These are phyloP conservation scores for Trypoxylus dichotomus DNA, from an alignment of 1,140 invertebrate species.

Conservation along the genomic window DNA sequence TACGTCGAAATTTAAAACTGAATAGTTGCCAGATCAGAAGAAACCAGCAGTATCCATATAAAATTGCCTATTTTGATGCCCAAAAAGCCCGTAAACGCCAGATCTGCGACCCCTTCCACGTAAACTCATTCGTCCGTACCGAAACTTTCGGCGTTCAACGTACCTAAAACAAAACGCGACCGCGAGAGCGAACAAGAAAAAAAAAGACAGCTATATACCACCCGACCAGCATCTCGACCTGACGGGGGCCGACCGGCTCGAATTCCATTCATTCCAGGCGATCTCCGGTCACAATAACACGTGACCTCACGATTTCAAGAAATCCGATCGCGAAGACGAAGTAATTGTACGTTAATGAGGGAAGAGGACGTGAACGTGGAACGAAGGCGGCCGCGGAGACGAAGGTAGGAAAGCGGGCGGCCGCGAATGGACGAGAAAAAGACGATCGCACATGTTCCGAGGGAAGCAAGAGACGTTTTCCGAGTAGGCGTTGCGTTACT, in stretches of 20 bases:
- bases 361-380: not conserved
- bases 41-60: too few relatives aligned
- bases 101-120: too few relatives aligned
- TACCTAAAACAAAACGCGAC: too few relatives aligned
- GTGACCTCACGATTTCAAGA: slow-evolving; percentile 15
- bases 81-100: too few relatives aligned
- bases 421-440: not conserved
- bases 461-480: too few relatives aligned
- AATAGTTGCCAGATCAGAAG: too few relatives aligned
- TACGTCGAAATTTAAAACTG: too few relatives aligned
- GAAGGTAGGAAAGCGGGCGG: not conserved
- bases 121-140: too few relatives aligned
- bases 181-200: not conserved
- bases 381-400: not conserved
- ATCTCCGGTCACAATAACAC: slow-evolving; percentile 22
- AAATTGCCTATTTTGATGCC: too few relatives aligned
- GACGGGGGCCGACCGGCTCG: slow-evolving; percentile 8
- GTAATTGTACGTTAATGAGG: slow-evolving; percentile 25
- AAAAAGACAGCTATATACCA: not conserved
- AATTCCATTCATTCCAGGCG: slow-evolving; percentile 10
- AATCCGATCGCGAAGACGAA: not conserved
- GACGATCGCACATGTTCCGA: not conserved
- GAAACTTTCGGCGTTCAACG: too few relatives aligned
- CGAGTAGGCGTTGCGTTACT: not conserved
- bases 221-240: not conserved